These are phyloP conservation scores for Andrena trimmerana DNA, from an alignment of 2,888 invertebrate species.

Conservation along the genomic window DNA sequence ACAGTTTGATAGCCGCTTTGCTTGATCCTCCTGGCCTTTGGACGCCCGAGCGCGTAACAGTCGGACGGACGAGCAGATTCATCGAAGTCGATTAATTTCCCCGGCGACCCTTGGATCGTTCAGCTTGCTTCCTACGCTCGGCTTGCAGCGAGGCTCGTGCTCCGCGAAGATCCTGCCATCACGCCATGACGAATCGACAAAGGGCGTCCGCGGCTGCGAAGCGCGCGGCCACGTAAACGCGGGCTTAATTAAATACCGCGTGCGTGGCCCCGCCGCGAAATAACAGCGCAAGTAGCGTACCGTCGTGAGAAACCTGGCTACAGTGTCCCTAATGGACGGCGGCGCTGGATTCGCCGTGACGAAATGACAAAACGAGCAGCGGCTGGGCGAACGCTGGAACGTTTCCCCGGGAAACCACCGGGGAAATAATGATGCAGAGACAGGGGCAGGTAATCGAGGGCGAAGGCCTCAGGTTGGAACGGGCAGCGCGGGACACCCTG, in stretches of 20 bases:
- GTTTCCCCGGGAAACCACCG: slow-evolving; percentile 10
- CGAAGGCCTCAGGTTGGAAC: slow-evolving; percentile 16
- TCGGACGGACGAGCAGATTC: too few relatives aligned
- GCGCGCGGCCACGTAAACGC: slow-evolving; percentile 4
- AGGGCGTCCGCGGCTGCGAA: slow-evolving; percentile 2
- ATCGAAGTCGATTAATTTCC: too few relatives aligned
- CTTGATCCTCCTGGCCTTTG: too few relatives aligned
- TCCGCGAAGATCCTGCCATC: neutral
- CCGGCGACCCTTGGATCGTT: too few relatives aligned
- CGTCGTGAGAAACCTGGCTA: slow-evolving; percentile 49
- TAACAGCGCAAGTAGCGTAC: neutral
- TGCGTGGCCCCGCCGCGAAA: slow-evolving; percentile 7
- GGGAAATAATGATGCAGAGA: slow-evolving; percentile 41
- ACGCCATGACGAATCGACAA: slow-evolving; percentile 14
- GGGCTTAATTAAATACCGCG: slow-evolving; percentile 42
- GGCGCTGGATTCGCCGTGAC: slow-evolving; percentile 45
- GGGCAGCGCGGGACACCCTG: slow-evolving; percentile 31
- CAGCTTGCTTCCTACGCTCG: too few relatives aligned
- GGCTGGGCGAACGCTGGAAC: slow-evolving; percentile 29
- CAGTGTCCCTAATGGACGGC: slow-evolving; percentile 37
- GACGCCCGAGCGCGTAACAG: too few relatives aligned
- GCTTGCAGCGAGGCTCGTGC: neutral
- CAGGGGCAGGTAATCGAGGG: slow-evolving; percentile 37
- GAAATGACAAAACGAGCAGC: slow-evolving; percentile 35
- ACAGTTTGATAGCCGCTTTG: neutral